These are phyloP conservation scores for Drosophila willistoni DNA, from an alignment of 1,140 invertebrate genomes.

Conservation along the genomic window DNA sequence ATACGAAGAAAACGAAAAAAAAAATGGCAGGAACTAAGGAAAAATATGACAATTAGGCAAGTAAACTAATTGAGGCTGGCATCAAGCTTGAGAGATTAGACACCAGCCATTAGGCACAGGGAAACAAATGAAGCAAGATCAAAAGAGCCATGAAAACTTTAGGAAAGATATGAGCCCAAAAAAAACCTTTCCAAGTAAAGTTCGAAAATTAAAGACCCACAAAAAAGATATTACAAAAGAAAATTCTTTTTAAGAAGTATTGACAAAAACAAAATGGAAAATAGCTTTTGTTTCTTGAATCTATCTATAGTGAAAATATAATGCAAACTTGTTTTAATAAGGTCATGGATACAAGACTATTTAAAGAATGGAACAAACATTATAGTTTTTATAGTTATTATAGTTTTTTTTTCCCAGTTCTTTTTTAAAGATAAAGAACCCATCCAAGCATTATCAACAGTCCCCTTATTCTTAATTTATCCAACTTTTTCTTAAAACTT, in stretches of 20 bases:
- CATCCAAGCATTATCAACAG: background rate
- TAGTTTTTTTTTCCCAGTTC: too few relatives aligned
- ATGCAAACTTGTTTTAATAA: too few relatives aligned
- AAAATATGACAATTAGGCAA: conserved; percentile 56
- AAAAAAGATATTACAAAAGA: too few relatives aligned
- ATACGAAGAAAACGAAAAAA: background rate
- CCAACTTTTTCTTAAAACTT: background rate
- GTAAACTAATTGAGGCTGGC: conserved; percentile 53
- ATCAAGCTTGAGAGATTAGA: conserved; percentile 35
- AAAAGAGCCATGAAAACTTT: background rate
- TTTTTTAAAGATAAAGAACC: background rate
- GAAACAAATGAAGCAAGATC: background rate
- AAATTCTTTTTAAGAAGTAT: too few relatives aligned
- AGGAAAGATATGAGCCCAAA: background rate
- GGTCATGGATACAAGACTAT: too few relatives aligned
- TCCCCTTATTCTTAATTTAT: background rate
- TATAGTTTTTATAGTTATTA: too few relatives aligned
- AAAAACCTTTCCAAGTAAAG: too few relatives aligned
- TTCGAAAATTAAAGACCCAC: too few relatives aligned
- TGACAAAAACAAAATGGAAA: too few relatives aligned
- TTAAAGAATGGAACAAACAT: too few relatives aligned
- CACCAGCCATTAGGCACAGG: background rate
- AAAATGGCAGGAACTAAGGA: conserved; percentile 32
- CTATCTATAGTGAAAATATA: too few relatives aligned
- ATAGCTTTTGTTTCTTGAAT: too few relatives aligned